Percentiles rank a stretch among this genome's conserved stretches.
Conservation (phyloP, 2,888 invertebrate genomes). For the Yponomeuta sedellus region DNA sequence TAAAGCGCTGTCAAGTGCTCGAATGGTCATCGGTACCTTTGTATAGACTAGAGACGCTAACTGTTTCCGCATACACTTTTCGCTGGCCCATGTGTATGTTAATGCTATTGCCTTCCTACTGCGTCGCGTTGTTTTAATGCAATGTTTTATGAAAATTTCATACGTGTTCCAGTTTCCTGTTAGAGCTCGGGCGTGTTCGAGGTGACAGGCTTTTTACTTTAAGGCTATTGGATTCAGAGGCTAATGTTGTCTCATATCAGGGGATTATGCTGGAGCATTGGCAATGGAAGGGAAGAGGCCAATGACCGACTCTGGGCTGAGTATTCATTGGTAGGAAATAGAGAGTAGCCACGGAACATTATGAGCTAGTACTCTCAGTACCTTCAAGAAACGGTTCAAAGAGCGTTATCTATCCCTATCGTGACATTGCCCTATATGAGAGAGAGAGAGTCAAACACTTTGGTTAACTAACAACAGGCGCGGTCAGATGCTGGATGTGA, state of each 20-base stretch:
- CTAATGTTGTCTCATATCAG: not conserved
- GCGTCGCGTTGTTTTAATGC: not conserved
- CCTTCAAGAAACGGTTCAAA: no score
- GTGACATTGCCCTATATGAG: no score
- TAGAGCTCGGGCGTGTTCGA: not conserved
- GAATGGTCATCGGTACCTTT: not conserved
- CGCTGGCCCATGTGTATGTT: conserved; percentile 10
- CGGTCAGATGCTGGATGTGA: no score
- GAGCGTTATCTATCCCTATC: no score
- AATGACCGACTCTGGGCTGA: no score
- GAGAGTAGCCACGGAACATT: no score
- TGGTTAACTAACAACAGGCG: no score
- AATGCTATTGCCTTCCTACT: conserved; percentile 7
- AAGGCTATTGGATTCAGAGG: not conserved
- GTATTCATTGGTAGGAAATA: no score
- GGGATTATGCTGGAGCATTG: not conserved
- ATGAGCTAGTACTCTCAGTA: no score
- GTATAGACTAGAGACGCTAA: not conserved
- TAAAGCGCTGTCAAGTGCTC: not conserved
- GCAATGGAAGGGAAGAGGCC: no score
- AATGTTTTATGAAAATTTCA: not conserved
- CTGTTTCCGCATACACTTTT: not conserved
- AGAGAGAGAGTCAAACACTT: no score
- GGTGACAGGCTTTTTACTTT: not conserved
- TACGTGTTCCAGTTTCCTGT: not conserved